Percentiles rank a stretch among this genome's conserved stretches.
These are phyloP conservation scores for Polylopha cassiicola DNA, from an alignment of 2,888 invertebrate species.

Conservation along the genomic window DNA sequence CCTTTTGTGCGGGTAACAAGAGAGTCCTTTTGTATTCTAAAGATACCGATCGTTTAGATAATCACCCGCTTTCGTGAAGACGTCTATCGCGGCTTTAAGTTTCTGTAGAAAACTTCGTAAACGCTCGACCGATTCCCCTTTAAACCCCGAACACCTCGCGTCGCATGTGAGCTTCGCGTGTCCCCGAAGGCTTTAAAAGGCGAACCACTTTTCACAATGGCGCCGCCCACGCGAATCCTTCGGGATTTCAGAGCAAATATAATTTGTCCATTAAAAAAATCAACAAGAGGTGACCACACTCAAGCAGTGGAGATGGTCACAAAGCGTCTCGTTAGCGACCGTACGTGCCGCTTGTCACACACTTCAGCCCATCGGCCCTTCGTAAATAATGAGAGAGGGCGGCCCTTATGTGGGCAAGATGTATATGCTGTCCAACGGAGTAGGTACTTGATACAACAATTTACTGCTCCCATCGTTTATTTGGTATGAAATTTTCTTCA, in stretches of 20 bases:
- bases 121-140: constrained; percentile 24
- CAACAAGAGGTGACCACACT: constrained; percentile 70
- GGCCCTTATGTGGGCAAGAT: constrained; percentile 46
- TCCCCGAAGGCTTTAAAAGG: constrained; percentile 60
- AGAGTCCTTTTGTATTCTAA: constrained; percentile 7
- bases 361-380: constrained; percentile 73
- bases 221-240: constrained; percentile 42
- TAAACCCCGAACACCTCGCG: constrained; percentile 42
- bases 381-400: constrained; percentile 75
- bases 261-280: constrained; percentile 75
- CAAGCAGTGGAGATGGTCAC: constrained; percentile 66
- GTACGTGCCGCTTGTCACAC: constrained; percentile 75
- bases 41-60: constrained; percentile 13
- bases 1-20: constrained; percentile 4
- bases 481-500: no score
- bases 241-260: constrained; percentile 62
- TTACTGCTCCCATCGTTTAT: no score
- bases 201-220: constrained; percentile 51
- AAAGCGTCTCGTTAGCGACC: constrained; percentile 76
- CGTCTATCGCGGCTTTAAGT: constrained; percentile 24
- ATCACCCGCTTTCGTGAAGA: constrained; percentile 16
- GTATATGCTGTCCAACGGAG: constrained; percentile 35
- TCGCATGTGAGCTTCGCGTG: constrained; percentile 50
- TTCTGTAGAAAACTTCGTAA: constrained; percentile 25
- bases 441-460: constrained; percentile 38